phyloP scores from a whole-genome alignment of 2,797 vertebrate genomes.

The Cheirogaleus major region DNA sequence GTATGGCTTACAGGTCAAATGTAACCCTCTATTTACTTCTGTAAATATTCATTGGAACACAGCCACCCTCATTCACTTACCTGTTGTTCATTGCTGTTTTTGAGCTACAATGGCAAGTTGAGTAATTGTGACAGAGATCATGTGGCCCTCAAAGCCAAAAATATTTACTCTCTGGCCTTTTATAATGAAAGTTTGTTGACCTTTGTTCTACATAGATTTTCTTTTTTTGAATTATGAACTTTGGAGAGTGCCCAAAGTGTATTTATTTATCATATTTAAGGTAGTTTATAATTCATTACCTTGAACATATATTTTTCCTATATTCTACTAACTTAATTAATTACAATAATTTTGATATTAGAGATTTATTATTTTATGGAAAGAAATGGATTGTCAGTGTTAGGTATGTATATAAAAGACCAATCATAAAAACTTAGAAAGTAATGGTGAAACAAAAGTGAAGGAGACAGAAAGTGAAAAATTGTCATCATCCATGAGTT shows the following conservation, averaged over 20 bases:
- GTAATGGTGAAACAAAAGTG: neutral
- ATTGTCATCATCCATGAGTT: neutral
- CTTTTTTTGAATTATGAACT: neutral
- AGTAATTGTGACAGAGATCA: neutral
- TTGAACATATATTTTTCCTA: neutral
- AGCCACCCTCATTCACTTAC: neutral
- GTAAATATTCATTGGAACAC: neutral
- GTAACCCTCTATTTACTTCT: neutral
- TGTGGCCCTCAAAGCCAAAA: neutral
- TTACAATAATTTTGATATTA: neutral
- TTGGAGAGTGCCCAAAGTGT: neutral
- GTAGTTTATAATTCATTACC: neutral
- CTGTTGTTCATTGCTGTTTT: neutral
- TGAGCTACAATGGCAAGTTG: neutral
- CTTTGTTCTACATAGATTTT: neutral
- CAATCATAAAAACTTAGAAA: neutral
- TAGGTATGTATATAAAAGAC: neutral
- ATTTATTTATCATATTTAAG: neutral
- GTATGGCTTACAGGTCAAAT: neutral
- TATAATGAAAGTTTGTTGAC: neutral
- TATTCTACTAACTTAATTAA: neutral
- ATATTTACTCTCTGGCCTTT: neutral
- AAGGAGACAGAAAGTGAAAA: neutral
- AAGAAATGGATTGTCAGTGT: neutral
- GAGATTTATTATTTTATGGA: neutral